A percentile compares a stretch with the other conserved stretches of the same genome.
Evolutionary conservation across 2,888 invertebrate species (phyloP).

Genomic region (Hirtodrosophila duncani): DNA sequence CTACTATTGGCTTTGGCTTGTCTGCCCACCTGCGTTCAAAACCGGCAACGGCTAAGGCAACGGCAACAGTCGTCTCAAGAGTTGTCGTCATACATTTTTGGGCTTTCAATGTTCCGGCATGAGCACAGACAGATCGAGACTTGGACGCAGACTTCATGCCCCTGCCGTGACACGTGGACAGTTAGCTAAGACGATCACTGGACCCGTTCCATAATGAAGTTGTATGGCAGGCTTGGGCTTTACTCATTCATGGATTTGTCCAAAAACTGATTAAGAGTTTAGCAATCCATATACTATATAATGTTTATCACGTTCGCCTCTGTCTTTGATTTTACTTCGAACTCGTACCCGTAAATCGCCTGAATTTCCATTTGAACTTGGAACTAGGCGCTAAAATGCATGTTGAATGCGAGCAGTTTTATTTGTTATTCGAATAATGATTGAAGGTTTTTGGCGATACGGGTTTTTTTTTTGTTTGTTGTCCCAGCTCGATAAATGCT

Average conservation of each 20-base stretch:
- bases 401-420: slow-evolving; percentile 40
- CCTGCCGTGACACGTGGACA: slow-evolving; percentile 51
- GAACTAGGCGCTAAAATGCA: slow-evolving; percentile 56
- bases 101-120: slow-evolving; percentile 64
- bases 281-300: slow-evolving; percentile 25
- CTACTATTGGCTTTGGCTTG: not conserved
- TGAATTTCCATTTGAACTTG: slow-evolving; percentile 63
- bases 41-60: slow-evolving; percentile 41
- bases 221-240: slow-evolving; percentile 42
- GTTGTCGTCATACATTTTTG: slow-evolving; percentile 62
- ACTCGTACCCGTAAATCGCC: slow-evolving; percentile 37
- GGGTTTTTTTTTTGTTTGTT: slow-evolving; percentile 32
- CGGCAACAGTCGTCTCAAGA: slow-evolving; percentile 24
- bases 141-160: slow-evolving; percentile 9
- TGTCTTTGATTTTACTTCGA: slow-evolving; percentile 24
- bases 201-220: slow-evolving; percentile 28
- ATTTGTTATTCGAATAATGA: slow-evolving; percentile 22
- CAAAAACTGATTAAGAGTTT: slow-evolving; percentile 3
- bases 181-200: slow-evolving; percentile 32
- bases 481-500: slow-evolving; percentile 28
- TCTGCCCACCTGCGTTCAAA: slow-evolving; percentile 59
- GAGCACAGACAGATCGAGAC: slow-evolving; percentile 20
- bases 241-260: slow-evolving; percentile 52
- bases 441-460: slow-evolving; percentile 49
- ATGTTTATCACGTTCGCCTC: slow-evolving; percentile 57